A percentile compares a stretch with the other conserved stretches of the same genome.
Evolutionary conservation across 2,113 vertebrate species (phyloP).

Genomic region (Hippocampus abdominalis): DNA sequence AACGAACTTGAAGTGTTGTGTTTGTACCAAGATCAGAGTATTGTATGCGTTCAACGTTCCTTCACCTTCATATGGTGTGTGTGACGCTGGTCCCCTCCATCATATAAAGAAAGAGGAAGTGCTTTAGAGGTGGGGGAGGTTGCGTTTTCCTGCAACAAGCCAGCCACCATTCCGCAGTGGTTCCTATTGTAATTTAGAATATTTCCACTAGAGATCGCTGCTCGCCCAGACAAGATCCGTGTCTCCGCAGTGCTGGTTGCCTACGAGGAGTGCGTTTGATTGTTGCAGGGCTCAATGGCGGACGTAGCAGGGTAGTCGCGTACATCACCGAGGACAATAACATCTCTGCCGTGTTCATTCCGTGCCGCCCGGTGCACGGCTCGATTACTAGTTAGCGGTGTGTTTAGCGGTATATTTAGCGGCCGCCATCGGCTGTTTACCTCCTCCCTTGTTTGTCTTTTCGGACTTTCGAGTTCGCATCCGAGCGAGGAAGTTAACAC

Average conservation of each 20-base stretch:
- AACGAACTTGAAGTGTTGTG: neutral
- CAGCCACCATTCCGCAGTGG: slow-evolving; percentile 4
- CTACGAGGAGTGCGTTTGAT: slow-evolving; percentile 79
- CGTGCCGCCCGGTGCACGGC: slow-evolving; percentile 18
- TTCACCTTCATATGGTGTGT: neutral
- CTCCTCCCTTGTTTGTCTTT: neutral
- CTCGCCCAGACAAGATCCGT: slow-evolving; percentile 8
- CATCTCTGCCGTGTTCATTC: slow-evolving; percentile 40
- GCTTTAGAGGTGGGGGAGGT: neutral
- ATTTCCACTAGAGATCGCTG: slow-evolving; percentile 46
- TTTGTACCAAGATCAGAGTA: neutral
- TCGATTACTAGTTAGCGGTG: neutral
- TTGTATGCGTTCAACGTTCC: neutral
- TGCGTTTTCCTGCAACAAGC: neutral
- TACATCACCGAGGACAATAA: slow-evolving; percentile 72
- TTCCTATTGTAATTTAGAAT: neutral
- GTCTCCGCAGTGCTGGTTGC: slow-evolving; percentile 68
- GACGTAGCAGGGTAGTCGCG: slow-evolving; percentile 67
- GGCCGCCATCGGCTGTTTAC: neutral
- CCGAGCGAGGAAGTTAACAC: slow-evolving; percentile 63
- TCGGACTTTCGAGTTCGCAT: slow-evolving; percentile 45
- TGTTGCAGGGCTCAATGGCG: slow-evolving; percentile 79
- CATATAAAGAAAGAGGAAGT: neutral
- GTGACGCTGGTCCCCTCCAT: neutral
- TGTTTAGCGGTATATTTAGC: neutral